Base-by-base conservation (phyloP, 1,140 invertebrate species). In the Thrips palmi region DNA sequence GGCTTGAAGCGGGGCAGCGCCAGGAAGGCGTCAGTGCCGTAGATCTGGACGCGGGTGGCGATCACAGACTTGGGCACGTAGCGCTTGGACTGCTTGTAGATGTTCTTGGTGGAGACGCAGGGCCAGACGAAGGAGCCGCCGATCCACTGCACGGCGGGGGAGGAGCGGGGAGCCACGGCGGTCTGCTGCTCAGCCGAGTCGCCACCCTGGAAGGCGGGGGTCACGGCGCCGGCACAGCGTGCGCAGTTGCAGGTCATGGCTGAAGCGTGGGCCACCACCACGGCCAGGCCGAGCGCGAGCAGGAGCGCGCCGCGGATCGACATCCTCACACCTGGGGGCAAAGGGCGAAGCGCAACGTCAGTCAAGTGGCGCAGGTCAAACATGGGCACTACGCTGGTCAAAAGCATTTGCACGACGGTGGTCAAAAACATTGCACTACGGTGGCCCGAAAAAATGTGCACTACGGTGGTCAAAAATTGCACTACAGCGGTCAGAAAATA, bases 11-110 rank as follows among this genome's bases (percentile, higher is more conserved):
- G 54, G 0, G 73, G 71, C 41, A 73, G 44, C 0, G 67, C 63
- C 2, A 75, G 44, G 28, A 70, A 64, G 0, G 60, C 63, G 2
- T 64, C 51, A 29, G 73, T 67, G 27, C 60, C 59, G 45, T 59
- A 65, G 28, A 74, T 58, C 42, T 75, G 71, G 1, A 59, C 52
- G 3, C 70, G 58, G 5, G 71, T 74, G 1, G 60, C 59, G 19
- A 75, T 71, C 10, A 72, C 55, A 47, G 68, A 73, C 41, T 56
- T 59, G 3, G 66, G 52, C 22, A 65, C 54, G 52, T 68, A 73
- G 17, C 67, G 58, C 2, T 67, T 67, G 2, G 60, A 61, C 24
- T 52, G 58, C 35, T 56, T 62, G 51, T 56, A 68, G 1, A 70
- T 52, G 15, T 57, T 58, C 40, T 64, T 64, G 12, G 64, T 68